phyloP scores from a whole-genome alignment of 2,797 vertebrate species.

The Melanotaenia trifasciata region DNA sequence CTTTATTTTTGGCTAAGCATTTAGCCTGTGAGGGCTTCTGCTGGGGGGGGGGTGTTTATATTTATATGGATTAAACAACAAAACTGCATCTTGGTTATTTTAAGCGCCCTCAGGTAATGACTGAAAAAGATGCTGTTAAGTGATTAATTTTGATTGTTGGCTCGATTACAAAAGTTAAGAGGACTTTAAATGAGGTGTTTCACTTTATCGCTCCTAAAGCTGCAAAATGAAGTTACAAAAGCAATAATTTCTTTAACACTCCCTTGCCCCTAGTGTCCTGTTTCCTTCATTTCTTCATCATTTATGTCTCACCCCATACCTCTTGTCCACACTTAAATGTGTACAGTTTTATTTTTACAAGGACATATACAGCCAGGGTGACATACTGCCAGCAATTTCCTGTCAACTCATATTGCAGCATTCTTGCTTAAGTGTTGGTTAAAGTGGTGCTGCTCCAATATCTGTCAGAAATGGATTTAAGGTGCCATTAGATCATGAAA shows the following conservation, averaged over 20 bases:
- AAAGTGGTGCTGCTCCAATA: constrained; percentile 47
- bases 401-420: constrained; percentile 47
- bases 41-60: not conserved
- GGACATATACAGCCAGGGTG: constrained; percentile 70
- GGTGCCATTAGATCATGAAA: constrained; percentile 39
- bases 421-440: constrained; percentile 48
- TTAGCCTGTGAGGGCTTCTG: constrained; percentile 1
- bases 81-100: no score
- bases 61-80: constrained; percentile 6
- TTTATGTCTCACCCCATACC: constrained; percentile 48
- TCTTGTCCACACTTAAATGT: constrained; percentile 56
- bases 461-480: constrained; percentile 66
- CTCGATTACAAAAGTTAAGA: constrained; percentile 5
- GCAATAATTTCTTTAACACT: constrained; percentile 17
- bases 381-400: constrained; percentile 63
- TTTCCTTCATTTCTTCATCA: constrained; percentile 40
- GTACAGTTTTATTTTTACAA: constrained; percentile 73
- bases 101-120: not conserved
- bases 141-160: constrained; percentile 9
- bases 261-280: not conserved
- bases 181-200: constrained; percentile 16
- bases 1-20: not conserved
- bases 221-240: constrained; percentile 29
- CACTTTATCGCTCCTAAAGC: constrained; percentile 12
- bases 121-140: not conserved